Base-by-base conservation (phyloP, 2,113 vertebrate genomes). In the Callorhinus ursinus region DNA sequence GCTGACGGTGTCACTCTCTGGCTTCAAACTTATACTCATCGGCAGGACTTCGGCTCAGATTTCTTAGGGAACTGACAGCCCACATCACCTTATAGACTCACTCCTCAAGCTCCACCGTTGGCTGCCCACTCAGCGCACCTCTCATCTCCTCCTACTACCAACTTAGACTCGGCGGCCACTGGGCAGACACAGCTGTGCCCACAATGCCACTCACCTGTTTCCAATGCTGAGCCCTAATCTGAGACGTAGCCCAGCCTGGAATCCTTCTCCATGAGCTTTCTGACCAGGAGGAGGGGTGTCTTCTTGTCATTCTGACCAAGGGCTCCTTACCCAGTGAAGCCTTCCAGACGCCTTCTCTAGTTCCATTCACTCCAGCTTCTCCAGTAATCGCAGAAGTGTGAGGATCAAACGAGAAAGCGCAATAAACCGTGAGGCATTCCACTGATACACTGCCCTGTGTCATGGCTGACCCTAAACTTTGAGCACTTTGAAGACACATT, bases 1-100 rank as follows among this genome's bases (percentile, higher is more conserved):
- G 95, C 91, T 94, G 94, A 89, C 26, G 0, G 15, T 3, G 51
- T 33, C 59, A 46, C 71, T 95, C 91, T 91, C 93, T 95, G 83
- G 79, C 92, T 89, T 83, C 61, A 80, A 21, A 87, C 65, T 72
- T 67, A 46, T 15, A 71, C n/a, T 93, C 85, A 16, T 77, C 71
- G 79, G 88, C 82, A 95, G 79, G 83, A 53, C 71, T 46, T 95
- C 9, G 19, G 67, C 85, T 92, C 69, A n/a, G 0, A 53, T 95
- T 81, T 80, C 89, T 61, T 21, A 7, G 0, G 83, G 72, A 72
- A n/a, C 16, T 7, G 22, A 33, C 31, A n/a, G 13, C 80, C 92
- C 24, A 53, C 4, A 51, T 88, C 51, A 49, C 71, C 51, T 67
- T 49, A 31, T 0, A 79, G 46, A 28, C 53, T n/a, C 91, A 28